Percentiles rank a stretch among this genome's conserved stretches.
Conservation (phyloP, 2,797 vertebrate genomes). For the Selene dorsalis region DNA sequence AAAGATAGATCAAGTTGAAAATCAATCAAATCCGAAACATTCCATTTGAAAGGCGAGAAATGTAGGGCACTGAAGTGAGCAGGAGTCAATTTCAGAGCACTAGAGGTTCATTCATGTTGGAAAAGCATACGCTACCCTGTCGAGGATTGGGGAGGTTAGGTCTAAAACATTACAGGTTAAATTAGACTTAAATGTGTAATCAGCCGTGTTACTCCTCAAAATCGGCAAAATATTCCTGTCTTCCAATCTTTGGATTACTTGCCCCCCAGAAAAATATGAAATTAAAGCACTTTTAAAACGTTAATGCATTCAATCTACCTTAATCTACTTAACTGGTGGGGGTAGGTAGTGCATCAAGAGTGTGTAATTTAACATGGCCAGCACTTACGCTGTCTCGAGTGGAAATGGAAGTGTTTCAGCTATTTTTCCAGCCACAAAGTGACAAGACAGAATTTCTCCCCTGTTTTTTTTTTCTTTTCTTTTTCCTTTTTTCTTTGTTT, state of each 20-base stretch:
- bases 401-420: conserved; percentile 18
- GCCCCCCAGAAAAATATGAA: not conserved
- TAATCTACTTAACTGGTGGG: conserved; percentile 22
- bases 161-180: conserved; percentile 27
- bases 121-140: conserved; percentile 26
- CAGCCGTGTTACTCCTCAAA: not conserved
- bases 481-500: conserved; percentile 21
- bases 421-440: conserved; percentile 8
- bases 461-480: not conserved
- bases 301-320: conserved; percentile 34
- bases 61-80: conserved; percentile 75
- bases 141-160: not conserved
- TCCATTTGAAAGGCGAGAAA: conserved; percentile 76
- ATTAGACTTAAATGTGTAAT: not conserved
- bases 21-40: conserved; percentile 82
- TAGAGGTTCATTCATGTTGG: conserved; percentile 60
- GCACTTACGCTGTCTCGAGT: conserved; percentile 34
- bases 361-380: conserved; percentile 19
- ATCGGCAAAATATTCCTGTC: not conserved
- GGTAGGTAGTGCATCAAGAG: conserved; percentile 14
- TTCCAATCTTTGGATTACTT: conserved; percentile 13
- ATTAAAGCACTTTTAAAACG: conserved; percentile 8
- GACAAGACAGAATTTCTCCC: conserved; percentile 20
- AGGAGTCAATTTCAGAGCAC: conserved; percentile 66
- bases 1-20: conserved; percentile 79